Evolutionary conservation across 2,797 vertebrate genomes (phyloP).

Genomic region (Phalloptychus januarius): DNA sequence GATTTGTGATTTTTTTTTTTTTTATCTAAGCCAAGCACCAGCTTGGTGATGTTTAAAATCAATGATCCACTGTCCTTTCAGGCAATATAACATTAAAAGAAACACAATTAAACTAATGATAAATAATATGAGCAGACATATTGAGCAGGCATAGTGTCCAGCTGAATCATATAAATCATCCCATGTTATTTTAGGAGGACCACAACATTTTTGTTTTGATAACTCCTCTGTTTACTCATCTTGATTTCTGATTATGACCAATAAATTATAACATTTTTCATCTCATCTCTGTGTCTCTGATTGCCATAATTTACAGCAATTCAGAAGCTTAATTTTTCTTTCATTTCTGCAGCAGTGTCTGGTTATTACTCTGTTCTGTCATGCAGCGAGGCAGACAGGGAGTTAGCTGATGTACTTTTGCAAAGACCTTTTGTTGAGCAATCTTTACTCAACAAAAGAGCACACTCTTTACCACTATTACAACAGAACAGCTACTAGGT

Average conservation of each 20-base stretch:
- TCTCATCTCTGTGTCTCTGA: not conserved
- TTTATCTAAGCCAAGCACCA: not conserved
- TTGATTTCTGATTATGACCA: not conserved
- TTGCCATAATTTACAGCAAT: not conserved
- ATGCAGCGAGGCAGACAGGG: not conserved
- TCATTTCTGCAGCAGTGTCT: not conserved
- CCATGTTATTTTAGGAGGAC: not conserved
- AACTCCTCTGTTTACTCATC: not conserved
- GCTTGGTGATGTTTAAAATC: not conserved
- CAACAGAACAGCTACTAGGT: not conserved
- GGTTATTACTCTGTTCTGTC: not conserved
- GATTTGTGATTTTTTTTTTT: not conserved
- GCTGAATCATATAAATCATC: not conserved
- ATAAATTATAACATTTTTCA: not conserved
- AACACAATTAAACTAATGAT: not conserved
- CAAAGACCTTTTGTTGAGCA: not conserved
- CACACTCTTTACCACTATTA: not conserved
- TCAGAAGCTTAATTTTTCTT: not conserved
- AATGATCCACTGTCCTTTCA: not conserved
- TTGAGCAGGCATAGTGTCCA: not conserved
- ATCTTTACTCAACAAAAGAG: not conserved
- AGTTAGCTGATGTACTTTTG: not conserved
- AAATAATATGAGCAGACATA: not conserved
- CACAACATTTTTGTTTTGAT: not conserved
- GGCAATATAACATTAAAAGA: not conserved